Base-by-base conservation (phyloP, 1,140 invertebrate species). In the Drosophila parvula region DNA sequence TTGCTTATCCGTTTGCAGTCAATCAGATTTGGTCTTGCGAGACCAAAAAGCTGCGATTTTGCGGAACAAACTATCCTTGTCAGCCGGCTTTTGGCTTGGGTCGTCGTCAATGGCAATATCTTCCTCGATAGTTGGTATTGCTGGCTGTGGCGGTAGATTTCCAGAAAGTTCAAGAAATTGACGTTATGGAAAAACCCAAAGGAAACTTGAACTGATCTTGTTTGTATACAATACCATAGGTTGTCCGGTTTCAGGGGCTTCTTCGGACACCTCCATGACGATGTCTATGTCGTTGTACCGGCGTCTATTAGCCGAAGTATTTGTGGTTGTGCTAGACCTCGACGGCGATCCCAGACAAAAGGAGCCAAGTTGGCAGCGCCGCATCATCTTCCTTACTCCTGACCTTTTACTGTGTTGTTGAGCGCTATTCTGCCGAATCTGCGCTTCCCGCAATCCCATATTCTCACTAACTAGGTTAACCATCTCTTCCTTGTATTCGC, bases 241-340 rank as follows among this genome's bases (percentile, higher is more conserved):
- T 53, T 32, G 36, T 53, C 50, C 50, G 4, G 12, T 53, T 53
- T 36, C 50, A 53, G 16, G 8, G 16, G 16, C 32, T 53, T 53
- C 50, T 22, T 53, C 43, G 18, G 16, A 22, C 43, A 44, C 43
- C 43, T 44, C 50, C 32, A 53, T 5, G 4, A 7, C 50, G 32
- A 36, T 22, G 27, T 36, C 32, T 36, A 53, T 36, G 50, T 5
- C 50, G 32, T 7, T 18, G 7, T 10, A 18, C 11, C 50, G 50
- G 50, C 50, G 50, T 36, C 32, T 3, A 6, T 16, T 36, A 12
- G 16, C 4, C n/a, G 48, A 5, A 12, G 9, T 11, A 7, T 4
- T 2, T 22, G 7, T 16, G 32, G n/a, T 7, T 5, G 48, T 3
- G 30, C 28, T 10, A 18, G 48, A 16, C 28, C 18, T n/a, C 4